phyloP scores from a whole-genome alignment of 2,113 vertebrate species.

The Xenopus laevis region DNA sequence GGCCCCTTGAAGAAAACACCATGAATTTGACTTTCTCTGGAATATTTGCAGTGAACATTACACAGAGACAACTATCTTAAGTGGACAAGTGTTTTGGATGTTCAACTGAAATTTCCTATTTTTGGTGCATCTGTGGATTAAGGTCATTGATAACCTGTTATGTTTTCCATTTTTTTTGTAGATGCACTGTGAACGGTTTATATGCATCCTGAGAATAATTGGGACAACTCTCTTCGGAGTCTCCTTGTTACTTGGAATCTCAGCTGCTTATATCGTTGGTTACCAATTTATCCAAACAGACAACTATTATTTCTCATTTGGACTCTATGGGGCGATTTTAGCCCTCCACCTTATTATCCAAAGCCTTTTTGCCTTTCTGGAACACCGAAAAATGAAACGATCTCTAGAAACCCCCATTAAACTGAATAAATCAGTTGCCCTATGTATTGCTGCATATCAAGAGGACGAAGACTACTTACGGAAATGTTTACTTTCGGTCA shows the following conservation, averaged over 20 bases:
- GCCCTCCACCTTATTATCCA: constrained; percentile 93
- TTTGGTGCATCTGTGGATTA: too few relatives aligned
- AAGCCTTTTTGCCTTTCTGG: constrained; percentile 92
- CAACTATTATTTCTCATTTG: constrained; percentile 91
- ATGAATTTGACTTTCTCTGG: too few relatives aligned
- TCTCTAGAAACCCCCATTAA: constrained; percentile 95
- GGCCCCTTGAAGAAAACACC: too few relatives aligned
- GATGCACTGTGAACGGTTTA: constrained; percentile 92
- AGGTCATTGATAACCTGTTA: too few relatives aligned
- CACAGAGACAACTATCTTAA: too few relatives aligned
- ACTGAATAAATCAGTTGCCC: constrained; percentile 88
- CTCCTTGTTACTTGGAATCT: constrained; percentile 93
- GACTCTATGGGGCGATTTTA: constrained; percentile 93
- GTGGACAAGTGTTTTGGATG: too few relatives aligned
- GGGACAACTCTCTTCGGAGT: constrained; percentile 95
- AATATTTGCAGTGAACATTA: too few relatives aligned
- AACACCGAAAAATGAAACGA: constrained; percentile 91
- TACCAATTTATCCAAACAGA: constrained; percentile 91
- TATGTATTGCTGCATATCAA: constrained; percentile 96
- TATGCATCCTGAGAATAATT: constrained; percentile 91
- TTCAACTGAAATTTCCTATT: too few relatives aligned
- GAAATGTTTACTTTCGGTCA: constrained; percentile 94
- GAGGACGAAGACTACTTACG: constrained; percentile 93
- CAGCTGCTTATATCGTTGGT: constrained; percentile 94
- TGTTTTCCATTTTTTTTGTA: constrained; percentile 61